Evolutionary conservation across 2,888 invertebrate species (phyloP), one percentile per base, ranked within the genome.

Genomic region (Cyrtodaria siliqua): DNA sequence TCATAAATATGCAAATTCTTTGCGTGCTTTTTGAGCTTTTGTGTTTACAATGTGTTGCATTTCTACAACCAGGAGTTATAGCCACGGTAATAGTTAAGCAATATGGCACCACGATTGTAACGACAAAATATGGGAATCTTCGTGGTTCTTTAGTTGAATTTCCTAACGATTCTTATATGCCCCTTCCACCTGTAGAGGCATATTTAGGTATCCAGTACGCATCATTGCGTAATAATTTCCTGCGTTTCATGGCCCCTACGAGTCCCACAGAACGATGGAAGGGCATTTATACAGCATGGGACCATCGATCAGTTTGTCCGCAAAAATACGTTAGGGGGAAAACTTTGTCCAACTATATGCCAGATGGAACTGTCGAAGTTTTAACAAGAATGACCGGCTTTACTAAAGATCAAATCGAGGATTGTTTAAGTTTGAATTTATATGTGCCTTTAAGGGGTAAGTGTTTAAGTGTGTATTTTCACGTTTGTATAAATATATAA

Each of bases 181-280:
- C 87, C 62, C 84, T 92, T 1, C 81, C 81, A 8, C 95, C 96
- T 2, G 98, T 98, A 23, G 98, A 97, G 93, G 96, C 96, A 87
- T 97, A 97, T 94, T 95, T 96, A 23, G 97, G 97, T 0, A 96
- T 99, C 73, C 98, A 98, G 4, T 99, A 98, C 93, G 99, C 98
- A 27, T 97, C 97, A 56, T 96, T 98, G 24, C 98, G 98, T 38
- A 94, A 96, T 50, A 97, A 97, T 6, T 96, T 96, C 70, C 94
- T 98, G 75, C 95, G 99, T 73, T 99, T 99, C 93, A 98, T 98
- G 97, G 98, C 98, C 14, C 98, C 98, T 23, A 97, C 98, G 24
- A 97, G 97, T 74, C 97, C 97, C 27, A 97, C 97, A 63, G 95
- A 97, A 33, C 87, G 88, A 92, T 93, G 98, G 98, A 95, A 96